Percentiles rank a stretch among this genome's conserved stretches.
phyloP scores from a whole-genome alignment of 1,140 invertebrate species.

The Anastatus disparis region DNA sequence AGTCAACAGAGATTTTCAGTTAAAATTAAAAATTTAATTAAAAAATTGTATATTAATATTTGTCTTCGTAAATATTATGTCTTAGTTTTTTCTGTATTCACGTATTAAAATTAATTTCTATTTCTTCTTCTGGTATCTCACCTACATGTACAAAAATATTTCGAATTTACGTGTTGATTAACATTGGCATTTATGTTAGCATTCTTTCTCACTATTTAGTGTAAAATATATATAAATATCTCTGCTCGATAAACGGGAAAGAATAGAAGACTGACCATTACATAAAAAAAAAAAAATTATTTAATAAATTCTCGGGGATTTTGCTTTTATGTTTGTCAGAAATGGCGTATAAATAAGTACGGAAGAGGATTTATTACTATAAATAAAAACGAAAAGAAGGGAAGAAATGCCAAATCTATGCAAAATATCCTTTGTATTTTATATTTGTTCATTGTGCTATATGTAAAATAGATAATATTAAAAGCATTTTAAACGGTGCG shows the following conservation, averaged over 20 bases:
- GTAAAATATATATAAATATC: neutral
- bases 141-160: slow-evolving; percentile 19
- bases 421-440: slow-evolving; percentile 34
- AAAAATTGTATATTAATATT: slow-evolving; percentile 1
- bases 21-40: neutral
- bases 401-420: slow-evolving; percentile 29
- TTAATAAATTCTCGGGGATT: slow-evolving; percentile 36
- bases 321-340: slow-evolving; percentile 23
- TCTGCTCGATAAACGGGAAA: slow-evolving; percentile 31
- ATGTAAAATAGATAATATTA: slow-evolving; percentile 26
- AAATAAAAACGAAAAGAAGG: slow-evolving; percentile 1
- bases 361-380: slow-evolving; percentile 14
- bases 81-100: neutral
- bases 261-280: slow-evolving; percentile 55
- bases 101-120: neutral
- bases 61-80: too few relatives aligned
- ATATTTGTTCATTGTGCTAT: slow-evolving; percentile 31
- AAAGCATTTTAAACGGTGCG: slow-evolving; percentile 18
- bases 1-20: slow-evolving; percentile 1
- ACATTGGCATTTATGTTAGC: slow-evolving; percentile 37
- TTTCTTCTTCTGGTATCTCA: neutral
- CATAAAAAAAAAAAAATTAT: slow-evolving; percentile 44
- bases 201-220: slow-evolving; percentile 24
- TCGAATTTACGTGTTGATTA: neutral
- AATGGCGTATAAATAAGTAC: slow-evolving; percentile 3